Percentiles rank a stretch among this genome's conserved stretches.
Evolutionary conservation across 2,113 vertebrate species (phyloP).

Genomic region (Bos javanicus): DNA sequence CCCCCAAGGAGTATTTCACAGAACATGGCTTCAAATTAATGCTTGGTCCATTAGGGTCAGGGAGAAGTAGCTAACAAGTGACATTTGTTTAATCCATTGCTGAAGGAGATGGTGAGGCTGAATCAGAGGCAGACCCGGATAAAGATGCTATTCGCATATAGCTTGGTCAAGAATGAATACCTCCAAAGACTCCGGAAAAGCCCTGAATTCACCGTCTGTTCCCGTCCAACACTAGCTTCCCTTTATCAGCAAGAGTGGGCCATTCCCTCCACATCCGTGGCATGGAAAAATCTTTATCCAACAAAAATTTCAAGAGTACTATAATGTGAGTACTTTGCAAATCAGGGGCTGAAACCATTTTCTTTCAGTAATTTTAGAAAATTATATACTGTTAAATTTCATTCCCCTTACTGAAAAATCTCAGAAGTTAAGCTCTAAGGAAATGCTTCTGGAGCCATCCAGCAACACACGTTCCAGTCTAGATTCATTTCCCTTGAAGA

Average conservation of each 20-base stretch:
- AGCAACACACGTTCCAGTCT: neutral
- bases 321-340: neutral
- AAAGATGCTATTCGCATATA: neutral
- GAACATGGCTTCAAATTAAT: neutral
- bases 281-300: neutral
- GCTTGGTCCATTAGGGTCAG: neutral
- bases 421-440: neutral
- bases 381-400: conserved; percentile 12
- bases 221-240: neutral
- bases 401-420: conserved; percentile 21
- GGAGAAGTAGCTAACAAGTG: conserved; percentile 14
- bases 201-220: conserved; percentile 15
- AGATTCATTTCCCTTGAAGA: neutral
- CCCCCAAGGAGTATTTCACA: neutral
- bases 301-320: neutral
- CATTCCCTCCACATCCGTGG: neutral
- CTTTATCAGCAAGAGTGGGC: neutral
- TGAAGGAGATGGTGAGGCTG: neutral
- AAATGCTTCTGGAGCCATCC: conserved; percentile 16
- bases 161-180: neutral
- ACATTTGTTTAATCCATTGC: neutral
- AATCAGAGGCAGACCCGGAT: neutral
- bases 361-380: conserved; percentile 28
- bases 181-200: neutral
- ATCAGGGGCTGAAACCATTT: neutral